Evolutionary conservation across 2,888 invertebrate species (phyloP), one percentile per base, ranked within the genome.

Genomic region (Crossocerus cetratus): DNA sequence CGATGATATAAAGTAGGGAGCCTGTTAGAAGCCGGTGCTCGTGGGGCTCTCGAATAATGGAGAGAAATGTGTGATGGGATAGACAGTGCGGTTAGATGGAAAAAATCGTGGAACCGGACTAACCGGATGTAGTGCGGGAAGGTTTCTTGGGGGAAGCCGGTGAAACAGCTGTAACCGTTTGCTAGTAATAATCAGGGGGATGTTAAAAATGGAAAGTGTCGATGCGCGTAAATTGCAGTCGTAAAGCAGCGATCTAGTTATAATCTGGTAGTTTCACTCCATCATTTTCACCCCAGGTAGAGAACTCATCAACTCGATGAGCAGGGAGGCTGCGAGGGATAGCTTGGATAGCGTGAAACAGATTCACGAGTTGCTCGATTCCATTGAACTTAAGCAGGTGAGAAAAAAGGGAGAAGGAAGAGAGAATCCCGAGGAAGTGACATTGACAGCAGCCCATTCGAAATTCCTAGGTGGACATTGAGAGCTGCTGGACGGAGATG

Each of bases 401-500:
- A 14, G 5, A 32, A 3, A 23, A 23, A 3, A 23, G 5, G 11
- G 11, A 8, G 11, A 32, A 32, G 11, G 32, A 32, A 32, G 8
- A 4, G 11, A 32, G 32, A 32, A 32, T 32, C 5, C 11, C 11
- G 2, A 32, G 32, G 32, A 8, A 8, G 8, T 32, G 8, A 32
- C 5, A 32, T 1, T 8, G 32, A 32, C 8, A 32, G 8, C 8
- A 32, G 32, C 8, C 1, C 11, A 32, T 32, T 32, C 0, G 32
- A 32, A 5, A 13, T 56, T 58, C 59, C 23, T 64, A 88, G 87
- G 83, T 92, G 56, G 91, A 92, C 73, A 91, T 94, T 60, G 93
- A 93, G 76, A 91, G 92, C 42, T 93, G 93, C 0, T 94, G 94
- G 94, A 87, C 90, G 57, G 92, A 92, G 72, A 91, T 94, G 86